Percentiles rank a stretch among this genome's conserved stretches.
These are phyloP conservation scores for Andrena praecox DNA, from an alignment of 2,888 invertebrate genomes.

Conservation along the genomic window DNA sequence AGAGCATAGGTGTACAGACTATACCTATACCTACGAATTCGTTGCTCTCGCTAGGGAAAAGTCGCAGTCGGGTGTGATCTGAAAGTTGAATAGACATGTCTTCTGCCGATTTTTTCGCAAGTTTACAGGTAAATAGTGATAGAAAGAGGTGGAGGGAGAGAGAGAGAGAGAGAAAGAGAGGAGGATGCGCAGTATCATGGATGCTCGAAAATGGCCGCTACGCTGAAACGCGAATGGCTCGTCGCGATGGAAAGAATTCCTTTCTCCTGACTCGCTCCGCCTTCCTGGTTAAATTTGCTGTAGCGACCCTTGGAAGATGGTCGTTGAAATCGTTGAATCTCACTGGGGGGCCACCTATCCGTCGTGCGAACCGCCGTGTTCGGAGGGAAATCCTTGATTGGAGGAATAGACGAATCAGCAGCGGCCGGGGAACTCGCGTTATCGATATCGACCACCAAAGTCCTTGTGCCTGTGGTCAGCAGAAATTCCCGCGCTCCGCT, in stretches of 20 bases:
- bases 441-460: no score
- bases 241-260: slow-evolving; percentile 68
- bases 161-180: slow-evolving; percentile 1
- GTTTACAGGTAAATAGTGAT: slow-evolving; percentile 1
- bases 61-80: no score
- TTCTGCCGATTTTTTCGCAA: no score
- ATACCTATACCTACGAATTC: no score
- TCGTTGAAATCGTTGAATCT: neutral
- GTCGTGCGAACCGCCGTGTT: neutral
- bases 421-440: no score
- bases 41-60: no score
- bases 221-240: slow-evolving; percentile 70
- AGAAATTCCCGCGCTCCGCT: no score
- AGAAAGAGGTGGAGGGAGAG: slow-evolving; percentile 5
- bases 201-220: slow-evolving; percentile 79
- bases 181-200: slow-evolving; percentile 52
- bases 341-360: neutral
- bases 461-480: no score
- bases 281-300: slow-evolving; percentile 73
- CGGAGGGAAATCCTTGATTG: no score
- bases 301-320: slow-evolving; percentile 5
- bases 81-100: no score
- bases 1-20: no score
- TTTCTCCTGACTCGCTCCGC: slow-evolving; percentile 78
- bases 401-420: no score